Base-by-base conservation (phyloP, 2,888 invertebrate species). In the Diaperis boleti region DNA sequence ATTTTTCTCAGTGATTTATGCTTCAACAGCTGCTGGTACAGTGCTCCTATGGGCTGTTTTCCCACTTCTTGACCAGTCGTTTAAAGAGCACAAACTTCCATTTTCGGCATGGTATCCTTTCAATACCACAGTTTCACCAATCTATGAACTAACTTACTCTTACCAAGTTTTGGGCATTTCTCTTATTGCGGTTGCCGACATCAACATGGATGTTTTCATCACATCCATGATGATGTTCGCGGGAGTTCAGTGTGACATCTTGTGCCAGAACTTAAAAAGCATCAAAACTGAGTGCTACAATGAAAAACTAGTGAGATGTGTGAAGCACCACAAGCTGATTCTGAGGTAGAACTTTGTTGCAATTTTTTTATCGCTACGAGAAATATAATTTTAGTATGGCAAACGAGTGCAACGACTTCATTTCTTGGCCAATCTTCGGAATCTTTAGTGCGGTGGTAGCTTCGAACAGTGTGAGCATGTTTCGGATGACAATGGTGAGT, bases 51-150 rank as follows among this genome's bases (percentile, higher is more conserved):
- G 45, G 45, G 1, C 17, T 6, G 7, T 45, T 20, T 22, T 20
- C n/a, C 45, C 45, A 13, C 7, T 45, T 45, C 10, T 45, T 1
- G 45, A 45, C 26, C 13, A 10, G 7, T 17, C 17, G 7, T 18
- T 17, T 13, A 17, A 10, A 10, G 22, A 45, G 22, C 22, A 45
- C 18, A 17, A 17, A 45, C 13, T 45, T 2, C 45, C 45, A 13
- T 45, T 45, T 13, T 18, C 26, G 4, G 20, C 45, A n/a, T 45
- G 45, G 45, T 45, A 22, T 22, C 45, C 45, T 1, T 45, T 45
- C 10, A 18, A 45, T 7, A 41, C 41, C 8, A n/a, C 15, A 2
- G n/a, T 18, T n/a, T 14, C 41, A 4, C 41, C 41, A n/a, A 18
- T n/a, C n/a, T 45, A 45, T n/a, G 22, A 45, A 18, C 8, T 45